Percentiles rank a stretch among this genome's conserved stretches.
Evolutionary conservation across 2,888 invertebrate genomes (phyloP).

Genomic region (Chorisops tibialis): DNA sequence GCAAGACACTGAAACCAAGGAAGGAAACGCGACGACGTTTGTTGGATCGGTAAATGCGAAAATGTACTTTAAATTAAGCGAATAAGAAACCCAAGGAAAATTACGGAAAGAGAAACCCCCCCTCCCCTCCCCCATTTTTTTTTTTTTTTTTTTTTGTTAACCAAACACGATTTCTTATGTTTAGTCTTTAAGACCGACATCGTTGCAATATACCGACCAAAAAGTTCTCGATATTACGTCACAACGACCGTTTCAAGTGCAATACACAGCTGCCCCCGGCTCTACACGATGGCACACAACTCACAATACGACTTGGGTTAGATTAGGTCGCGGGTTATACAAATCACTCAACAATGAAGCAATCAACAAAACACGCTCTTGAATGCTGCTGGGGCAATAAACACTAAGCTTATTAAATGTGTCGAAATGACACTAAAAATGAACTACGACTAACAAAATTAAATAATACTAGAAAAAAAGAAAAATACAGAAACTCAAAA

Average conservation of each 20-base stretch:
- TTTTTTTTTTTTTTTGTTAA: too few species aligned
- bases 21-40: too few species aligned
- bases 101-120: too few species aligned
- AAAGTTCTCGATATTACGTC: too few species aligned
- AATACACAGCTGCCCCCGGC: background rate
- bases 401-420: slow-evolving; percentile 6
- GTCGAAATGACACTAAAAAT: slow-evolving; percentile 16
- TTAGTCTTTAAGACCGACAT: too few species aligned
- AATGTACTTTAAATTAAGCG: too few species aligned
- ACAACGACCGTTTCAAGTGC: slow-evolving; percentile 13
- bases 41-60: too few species aligned
- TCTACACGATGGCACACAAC: background rate
- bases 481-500: background rate
- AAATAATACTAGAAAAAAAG: background rate
- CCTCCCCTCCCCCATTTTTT: too few species aligned
- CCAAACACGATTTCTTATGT: too few species aligned
- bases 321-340: slow-evolving; percentile 3
- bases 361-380: slow-evolving; percentile 6
- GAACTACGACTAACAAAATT: slow-evolving; percentile 5
- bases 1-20: too few species aligned
- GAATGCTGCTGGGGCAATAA: background rate
- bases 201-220: too few species aligned
- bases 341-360: slow-evolving; percentile 18
- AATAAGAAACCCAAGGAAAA: too few species aligned
- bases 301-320: background rate